Conservation (phyloP, 1,140 invertebrate species). For the Drosophila leontia region DNA sequence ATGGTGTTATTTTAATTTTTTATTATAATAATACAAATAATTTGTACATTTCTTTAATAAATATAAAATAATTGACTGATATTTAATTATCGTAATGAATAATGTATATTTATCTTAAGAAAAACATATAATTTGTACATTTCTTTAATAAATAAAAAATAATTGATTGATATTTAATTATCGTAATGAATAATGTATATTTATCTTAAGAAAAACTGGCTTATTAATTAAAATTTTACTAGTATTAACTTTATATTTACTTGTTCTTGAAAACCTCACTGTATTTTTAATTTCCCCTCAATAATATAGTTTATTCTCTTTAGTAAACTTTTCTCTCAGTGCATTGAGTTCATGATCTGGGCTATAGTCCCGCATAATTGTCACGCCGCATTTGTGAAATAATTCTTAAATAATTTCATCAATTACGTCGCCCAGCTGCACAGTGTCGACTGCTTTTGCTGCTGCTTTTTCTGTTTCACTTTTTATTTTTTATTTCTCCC, state of each 20-base stretch:
- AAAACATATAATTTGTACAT: too few relatives aligned
- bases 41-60: too few relatives aligned
- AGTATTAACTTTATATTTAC: not conserved
- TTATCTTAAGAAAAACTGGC: not conserved
- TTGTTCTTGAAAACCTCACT: not conserved
- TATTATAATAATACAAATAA: too few relatives aligned
- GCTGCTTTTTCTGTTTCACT: slow-evolving; percentile 18
- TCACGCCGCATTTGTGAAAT: slow-evolving; percentile 77
- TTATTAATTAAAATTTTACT: too few relatives aligned
- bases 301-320: not conserved
- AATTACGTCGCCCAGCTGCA: slow-evolving; percentile 69
- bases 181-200: not conserved
- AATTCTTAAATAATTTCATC: slow-evolving; percentile 82
- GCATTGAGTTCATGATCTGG: slow-evolving; percentile 33
- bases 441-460: slow-evolving; percentile 14
- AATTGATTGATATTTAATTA: not conserved
- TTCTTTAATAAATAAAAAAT: too few relatives aligned
- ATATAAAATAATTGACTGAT: too few relatives aligned
- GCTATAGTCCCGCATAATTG: slow-evolving; percentile 67
- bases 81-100: too few relatives aligned
- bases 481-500: not conserved
- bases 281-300: not conserved
- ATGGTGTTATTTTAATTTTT: too few relatives aligned
- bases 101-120: too few relatives aligned
- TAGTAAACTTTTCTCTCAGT: slow-evolving; percentile 32